Percentiles rank a stretch among this genome's conserved stretches.
Conservation (phyloP, 2,797 vertebrate genomes). For the Cynopterus sphinx region DNA sequence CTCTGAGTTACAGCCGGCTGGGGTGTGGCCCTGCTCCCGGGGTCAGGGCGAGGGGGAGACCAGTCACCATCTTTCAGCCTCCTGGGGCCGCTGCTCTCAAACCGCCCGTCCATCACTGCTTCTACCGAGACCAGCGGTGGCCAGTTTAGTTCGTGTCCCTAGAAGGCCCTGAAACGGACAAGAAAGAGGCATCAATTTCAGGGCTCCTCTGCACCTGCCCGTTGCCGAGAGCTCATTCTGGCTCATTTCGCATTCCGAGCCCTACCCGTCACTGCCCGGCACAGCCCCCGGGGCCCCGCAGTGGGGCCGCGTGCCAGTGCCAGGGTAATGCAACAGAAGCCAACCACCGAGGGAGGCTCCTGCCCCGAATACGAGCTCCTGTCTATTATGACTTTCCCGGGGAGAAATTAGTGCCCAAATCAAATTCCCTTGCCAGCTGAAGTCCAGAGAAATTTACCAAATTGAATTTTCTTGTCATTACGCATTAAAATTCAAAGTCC, state of each 20-base stretch:
- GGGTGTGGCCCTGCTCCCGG: neutral
- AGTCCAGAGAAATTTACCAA: conserved; percentile 30
- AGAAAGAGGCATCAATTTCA: neutral
- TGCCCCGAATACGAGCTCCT: neutral
- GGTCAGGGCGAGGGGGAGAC: neutral
- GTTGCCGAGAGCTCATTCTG: neutral
- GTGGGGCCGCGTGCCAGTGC: accelerated
- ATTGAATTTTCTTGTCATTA: conserved; percentile 33
- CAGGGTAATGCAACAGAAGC: neutral
- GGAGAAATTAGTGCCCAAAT: neutral
- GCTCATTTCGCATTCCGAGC: no score
- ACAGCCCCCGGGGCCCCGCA: neutral
- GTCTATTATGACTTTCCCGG: neutral
- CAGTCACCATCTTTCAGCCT: neutral
- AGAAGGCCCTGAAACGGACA: neutral
- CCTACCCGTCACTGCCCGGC: neutral
- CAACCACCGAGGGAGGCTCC: neutral
- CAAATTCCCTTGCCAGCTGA: conserved; percentile 21
- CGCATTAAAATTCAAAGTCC: neutral
- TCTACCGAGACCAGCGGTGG: neutral
- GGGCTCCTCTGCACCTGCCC: neutral
- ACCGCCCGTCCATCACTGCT: neutral
- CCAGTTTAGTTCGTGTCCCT: neutral
- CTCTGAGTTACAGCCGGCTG: accelerated
- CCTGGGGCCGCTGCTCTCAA: neutral